A percentile compares a stretch with the other conserved stretches of the same genome.
Evolutionary conservation across 2,113 vertebrate genomes (phyloP).

Genomic region (Aldabrachelys gigantea): DNA sequence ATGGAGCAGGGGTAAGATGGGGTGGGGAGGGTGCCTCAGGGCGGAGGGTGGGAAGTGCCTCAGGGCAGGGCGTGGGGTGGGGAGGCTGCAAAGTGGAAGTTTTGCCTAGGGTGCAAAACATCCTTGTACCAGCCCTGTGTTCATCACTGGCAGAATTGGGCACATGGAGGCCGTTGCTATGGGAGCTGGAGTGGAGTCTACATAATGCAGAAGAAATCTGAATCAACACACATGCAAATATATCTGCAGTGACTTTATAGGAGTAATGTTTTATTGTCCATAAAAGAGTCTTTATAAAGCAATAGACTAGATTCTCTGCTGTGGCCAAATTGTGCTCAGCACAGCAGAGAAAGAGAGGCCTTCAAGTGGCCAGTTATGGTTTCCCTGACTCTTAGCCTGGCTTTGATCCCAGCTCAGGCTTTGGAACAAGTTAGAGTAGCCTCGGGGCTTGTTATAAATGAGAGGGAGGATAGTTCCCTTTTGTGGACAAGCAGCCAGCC

Average conservation of each 20-base stretch:
- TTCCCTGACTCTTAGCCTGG: not conserved
- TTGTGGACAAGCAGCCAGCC: too few relatives aligned
- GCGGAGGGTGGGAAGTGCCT: too few relatives aligned
- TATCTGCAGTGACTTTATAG: fast-evolving
- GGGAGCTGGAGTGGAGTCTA: not conserved
- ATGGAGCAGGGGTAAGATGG: too few relatives aligned
- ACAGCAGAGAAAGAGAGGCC: not conserved
- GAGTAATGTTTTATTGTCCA: not conserved
- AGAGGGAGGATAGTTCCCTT: too few relatives aligned
- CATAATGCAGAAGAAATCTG: not conserved
- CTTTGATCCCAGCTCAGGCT: not conserved
- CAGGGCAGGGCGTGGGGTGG: too few relatives aligned
- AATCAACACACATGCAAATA: not conserved
- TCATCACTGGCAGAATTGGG: not conserved
- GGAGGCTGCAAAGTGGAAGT: too few relatives aligned
- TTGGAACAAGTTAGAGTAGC: not conserved
- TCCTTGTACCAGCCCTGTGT: too few relatives aligned
- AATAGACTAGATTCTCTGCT: not conserved
- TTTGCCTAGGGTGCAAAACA: too few relatives aligned
- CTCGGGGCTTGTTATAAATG: not conserved
- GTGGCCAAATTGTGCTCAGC: not conserved
- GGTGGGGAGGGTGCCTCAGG: too few relatives aligned
- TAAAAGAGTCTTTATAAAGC: not conserved
- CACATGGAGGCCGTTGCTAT: not conserved
- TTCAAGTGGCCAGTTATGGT: not conserved